Evolutionary conservation across 2,888 invertebrate species (phyloP).

Genomic region (Ochropleura plecta): DNA sequence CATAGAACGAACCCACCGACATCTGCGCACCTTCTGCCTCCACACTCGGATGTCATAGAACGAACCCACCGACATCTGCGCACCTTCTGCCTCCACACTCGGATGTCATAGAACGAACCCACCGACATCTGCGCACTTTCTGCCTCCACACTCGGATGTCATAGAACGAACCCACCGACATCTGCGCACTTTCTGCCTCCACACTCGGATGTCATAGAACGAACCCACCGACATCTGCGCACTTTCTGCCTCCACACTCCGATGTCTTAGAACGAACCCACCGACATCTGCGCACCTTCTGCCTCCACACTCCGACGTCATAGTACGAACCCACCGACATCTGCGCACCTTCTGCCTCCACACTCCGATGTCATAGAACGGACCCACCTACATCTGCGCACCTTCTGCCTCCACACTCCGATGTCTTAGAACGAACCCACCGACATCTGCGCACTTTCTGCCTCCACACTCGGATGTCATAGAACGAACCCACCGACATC

Average conservation of each 20-base stretch:
- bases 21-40: constrained; percentile 1
- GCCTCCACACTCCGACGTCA: constrained; percentile 1
- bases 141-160: not conserved
- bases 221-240: too few species aligned
- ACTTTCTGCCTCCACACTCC: too few species aligned
- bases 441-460: constrained; percentile 11
- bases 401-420: not conserved
- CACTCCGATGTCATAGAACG: constrained; percentile 40
- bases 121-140: constrained; percentile 15
- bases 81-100: not conserved
- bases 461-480: constrained; percentile 7
- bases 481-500: constrained; percentile 46
- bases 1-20: constrained; percentile 47
- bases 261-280: not conserved
- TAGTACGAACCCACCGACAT: constrained; percentile 46
- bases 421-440: constrained; percentile 46
- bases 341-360: not conserved
- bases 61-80: constrained; percentile 37
- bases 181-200: too few species aligned
- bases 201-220: too few species aligned
- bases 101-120: constrained; percentile 46
- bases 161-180: constrained; percentile 48
- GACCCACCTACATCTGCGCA: constrained; percentile 29
- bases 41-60: constrained; percentile 32
- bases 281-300: constrained; percentile 1